A percentile compares a stretch with the other conserved stretches of the same genome.
phyloP scores from a whole-genome alignment of 2,888 invertebrate species.

The Eugnorisma glareosa region DNA sequence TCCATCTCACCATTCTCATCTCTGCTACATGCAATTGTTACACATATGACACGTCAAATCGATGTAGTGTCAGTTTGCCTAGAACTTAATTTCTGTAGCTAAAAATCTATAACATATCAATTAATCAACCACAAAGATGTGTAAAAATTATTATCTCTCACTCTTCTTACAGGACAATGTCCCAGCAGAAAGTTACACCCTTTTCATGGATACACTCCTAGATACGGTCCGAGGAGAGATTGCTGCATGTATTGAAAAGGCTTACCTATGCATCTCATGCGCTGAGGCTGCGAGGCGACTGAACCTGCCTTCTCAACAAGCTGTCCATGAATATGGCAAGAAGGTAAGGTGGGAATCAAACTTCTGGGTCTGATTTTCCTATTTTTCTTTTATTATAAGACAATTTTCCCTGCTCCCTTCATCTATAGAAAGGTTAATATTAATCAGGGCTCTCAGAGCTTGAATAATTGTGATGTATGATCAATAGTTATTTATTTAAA shows the following conservation, averaged over 20 bases:
- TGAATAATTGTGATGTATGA: no score
- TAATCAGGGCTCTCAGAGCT: not conserved
- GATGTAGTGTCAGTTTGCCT: not conserved
- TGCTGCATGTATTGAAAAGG: slow-evolving; percentile 98
- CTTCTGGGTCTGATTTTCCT: not conserved
- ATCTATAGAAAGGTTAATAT: not conserved
- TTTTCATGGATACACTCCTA: slow-evolving; percentile 98
- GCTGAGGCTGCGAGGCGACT: slow-evolving; percentile 97
- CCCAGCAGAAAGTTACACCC: slow-evolving; percentile 98
- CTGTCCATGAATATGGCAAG: slow-evolving; percentile 94
- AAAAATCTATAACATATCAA: not conserved
- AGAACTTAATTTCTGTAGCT: not conserved
- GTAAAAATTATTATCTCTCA: not conserved
- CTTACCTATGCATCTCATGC: slow-evolving; percentile 97
- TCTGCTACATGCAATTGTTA: no score
- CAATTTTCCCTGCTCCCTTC: not conserved
- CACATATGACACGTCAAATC: not conserved
- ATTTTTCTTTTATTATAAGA: not conserved
- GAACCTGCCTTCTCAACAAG: slow-evolving; percentile 94
- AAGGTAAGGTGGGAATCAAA: slow-evolving; percentile 89
- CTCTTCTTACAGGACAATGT: slow-evolving; percentile 93
- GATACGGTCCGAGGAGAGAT: slow-evolving; percentile 99
- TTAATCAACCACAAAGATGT: not conserved
- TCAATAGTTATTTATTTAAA: no score
- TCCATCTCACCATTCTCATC: no score